These are phyloP conservation scores for Parotia lawesii DNA, from an alignment of 2,113 vertebrate genomes.

Conservation along the genomic window DNA sequence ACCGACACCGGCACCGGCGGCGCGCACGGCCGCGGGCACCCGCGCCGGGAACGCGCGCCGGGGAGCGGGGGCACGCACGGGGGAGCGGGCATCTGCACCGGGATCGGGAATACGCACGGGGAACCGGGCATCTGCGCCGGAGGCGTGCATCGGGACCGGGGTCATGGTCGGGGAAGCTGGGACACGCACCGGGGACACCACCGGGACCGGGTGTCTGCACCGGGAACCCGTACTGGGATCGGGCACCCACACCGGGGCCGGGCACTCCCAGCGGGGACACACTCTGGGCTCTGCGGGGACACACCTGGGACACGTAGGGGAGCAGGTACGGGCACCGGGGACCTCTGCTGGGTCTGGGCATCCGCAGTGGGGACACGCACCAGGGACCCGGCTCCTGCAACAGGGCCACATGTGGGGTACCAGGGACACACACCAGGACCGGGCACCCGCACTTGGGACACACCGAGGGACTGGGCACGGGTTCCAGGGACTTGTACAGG, in stretches of 20 bases:
- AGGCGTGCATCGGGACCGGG: neutral
- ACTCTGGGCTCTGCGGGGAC: neutral
- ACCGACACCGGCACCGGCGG: neutral
- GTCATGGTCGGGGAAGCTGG: neutral
- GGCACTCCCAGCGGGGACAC: neutral
- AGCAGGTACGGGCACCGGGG: neutral
- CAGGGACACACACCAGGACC: neutral
- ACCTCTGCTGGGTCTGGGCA: no score
- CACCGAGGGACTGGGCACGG: accelerated
- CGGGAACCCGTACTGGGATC: accelerated
- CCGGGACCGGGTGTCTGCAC: neutral
- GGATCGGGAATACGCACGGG: neutral
- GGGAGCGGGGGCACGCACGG: neutral
- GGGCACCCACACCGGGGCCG: neutral
- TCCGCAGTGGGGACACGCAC: neutral
- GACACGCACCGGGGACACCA: neutral
- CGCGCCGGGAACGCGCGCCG: neutral
- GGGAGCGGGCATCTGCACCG: neutral
- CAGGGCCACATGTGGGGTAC: neutral
- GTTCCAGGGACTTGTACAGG: neutral
- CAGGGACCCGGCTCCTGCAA: neutral
- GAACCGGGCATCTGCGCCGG: neutral
- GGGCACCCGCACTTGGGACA: neutral
- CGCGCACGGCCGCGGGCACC: constrained; percentile 1
- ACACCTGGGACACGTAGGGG: neutral